These are phyloP conservation scores for Pterocles burchelli DNA, from an alignment of 2,113 vertebrate species.

Conservation along the genomic window DNA sequence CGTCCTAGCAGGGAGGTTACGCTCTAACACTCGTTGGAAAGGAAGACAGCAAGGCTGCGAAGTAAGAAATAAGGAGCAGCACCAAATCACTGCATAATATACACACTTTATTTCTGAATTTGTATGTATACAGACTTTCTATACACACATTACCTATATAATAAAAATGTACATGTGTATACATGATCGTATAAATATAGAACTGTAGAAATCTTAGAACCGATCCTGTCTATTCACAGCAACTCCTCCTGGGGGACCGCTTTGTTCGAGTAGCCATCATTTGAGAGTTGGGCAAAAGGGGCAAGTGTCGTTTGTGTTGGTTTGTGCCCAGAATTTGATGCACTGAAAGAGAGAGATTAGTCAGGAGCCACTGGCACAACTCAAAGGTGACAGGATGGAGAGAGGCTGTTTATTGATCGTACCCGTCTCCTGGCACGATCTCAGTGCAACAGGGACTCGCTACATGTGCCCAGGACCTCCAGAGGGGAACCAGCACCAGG, in stretches of 20 bases:
- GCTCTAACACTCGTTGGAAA: accelerated
- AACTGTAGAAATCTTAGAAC: constrained; percentile 78
- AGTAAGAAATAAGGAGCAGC: background rate
- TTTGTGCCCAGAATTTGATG: constrained; percentile 87
- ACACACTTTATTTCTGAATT: constrained; percentile 81
- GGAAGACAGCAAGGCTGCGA: background rate
- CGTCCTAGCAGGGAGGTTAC: background rate
- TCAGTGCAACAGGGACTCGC: background rate
- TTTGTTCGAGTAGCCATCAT: constrained; percentile 50
- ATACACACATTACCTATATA: constrained; percentile 82
- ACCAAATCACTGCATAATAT: constrained; percentile 77
- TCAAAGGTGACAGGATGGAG: background rate
- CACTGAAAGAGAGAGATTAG: constrained; percentile 75
- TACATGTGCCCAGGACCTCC: background rate
- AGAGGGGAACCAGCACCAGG: background rate
- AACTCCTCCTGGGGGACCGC: background rate
- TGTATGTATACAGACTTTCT: constrained; percentile 79
- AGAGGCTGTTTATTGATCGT: background rate
- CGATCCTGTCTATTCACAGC: constrained; percentile 72
- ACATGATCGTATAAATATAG: constrained; percentile 82
- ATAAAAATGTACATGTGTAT: constrained; percentile 85
- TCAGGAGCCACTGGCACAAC: background rate
- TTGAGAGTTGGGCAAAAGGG: constrained; percentile 85
- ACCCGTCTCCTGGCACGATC: background rate
- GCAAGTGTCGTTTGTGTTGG: constrained; percentile 84